Evolutionary conservation across 2,797 vertebrate genomes (phyloP).

Genomic region (Okamejei kenojei): DNA sequence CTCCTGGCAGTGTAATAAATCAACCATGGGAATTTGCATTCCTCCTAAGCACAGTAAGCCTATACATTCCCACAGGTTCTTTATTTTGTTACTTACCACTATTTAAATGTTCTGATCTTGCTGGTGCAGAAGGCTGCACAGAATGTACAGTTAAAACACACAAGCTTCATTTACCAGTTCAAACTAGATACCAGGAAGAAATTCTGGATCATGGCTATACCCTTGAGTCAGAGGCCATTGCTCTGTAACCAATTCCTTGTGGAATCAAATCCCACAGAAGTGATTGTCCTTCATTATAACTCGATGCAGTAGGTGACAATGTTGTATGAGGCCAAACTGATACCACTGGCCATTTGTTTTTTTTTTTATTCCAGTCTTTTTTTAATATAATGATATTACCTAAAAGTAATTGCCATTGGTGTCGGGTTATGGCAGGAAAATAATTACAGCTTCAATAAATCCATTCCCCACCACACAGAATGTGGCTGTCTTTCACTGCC

Average conservation of each 20-base stretch:
- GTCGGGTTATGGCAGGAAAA: constrained; percentile 3
- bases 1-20: too few relatives aligned
- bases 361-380: not conserved
- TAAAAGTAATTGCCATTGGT: not conserved
- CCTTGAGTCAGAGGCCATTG: not conserved
- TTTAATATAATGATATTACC: not conserved
- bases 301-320: not conserved
- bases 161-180: too few relatives aligned
- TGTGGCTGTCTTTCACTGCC: not conserved
- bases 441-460: not conserved
- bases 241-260: not conserved
- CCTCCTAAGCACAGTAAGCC: too few relatives aligned
- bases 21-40: too few relatives aligned
- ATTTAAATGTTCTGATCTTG: too few relatives aligned
- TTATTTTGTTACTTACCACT: too few relatives aligned
- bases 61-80: too few relatives aligned
- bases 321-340: not conserved
- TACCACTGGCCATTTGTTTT: not conserved
- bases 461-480: not conserved
- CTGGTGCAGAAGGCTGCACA: too few relatives aligned
- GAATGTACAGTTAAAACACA: too few relatives aligned
- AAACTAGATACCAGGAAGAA: too few relatives aligned
- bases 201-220: too few relatives aligned
- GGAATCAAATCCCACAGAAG: not conserved
- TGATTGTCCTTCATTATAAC: not conserved